These are phyloP conservation scores for Gymnocheta viridis DNA, from an alignment of 2,888 invertebrate genomes.

Conservation along the genomic window DNA sequence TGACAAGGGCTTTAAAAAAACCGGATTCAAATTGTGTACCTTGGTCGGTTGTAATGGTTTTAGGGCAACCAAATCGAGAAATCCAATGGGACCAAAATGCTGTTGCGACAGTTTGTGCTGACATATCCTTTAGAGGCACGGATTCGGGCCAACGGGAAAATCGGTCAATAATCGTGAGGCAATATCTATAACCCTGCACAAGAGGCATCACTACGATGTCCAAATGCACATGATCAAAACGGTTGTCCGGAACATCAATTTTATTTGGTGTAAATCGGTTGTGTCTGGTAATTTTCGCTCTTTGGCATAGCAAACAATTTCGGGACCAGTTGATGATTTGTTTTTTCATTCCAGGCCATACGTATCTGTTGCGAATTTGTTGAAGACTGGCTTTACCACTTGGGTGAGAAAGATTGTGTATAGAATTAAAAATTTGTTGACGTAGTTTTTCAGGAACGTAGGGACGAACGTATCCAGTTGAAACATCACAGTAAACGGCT, in stretches of 20 bases:
- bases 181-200: not conserved
- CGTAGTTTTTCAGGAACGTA: conserved; percentile 36
- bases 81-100: conserved; percentile 15
- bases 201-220: conserved; percentile 72
- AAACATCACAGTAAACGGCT: too few species aligned
- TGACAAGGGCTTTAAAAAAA: conserved; percentile 37
- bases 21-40: conserved; percentile 52
- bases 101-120: not conserved
- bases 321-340: conserved; percentile 39
- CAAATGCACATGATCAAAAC: conserved; percentile 79
- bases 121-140: conserved; percentile 2
- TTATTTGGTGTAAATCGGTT: conserved; percentile 18
- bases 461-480: too few species aligned
- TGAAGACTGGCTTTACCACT: conserved; percentile 31
- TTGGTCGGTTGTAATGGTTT: conserved; percentile 30
- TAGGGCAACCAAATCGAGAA: conserved; percentile 5
- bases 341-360: conserved; percentile 65
- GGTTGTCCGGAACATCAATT: conserved; percentile 35
- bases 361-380: conserved; percentile 46
- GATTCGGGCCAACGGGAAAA: conserved; percentile 5
- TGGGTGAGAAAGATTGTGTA: conserved; percentile 29
- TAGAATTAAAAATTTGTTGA: conserved; percentile 5
- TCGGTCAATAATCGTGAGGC: conserved; percentile 13
- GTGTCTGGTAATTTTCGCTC: conserved; percentile 25
- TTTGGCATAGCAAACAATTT: conserved; percentile 43